These are phyloP conservation scores for Psammodynastes pulverulentus DNA, from an alignment of 2,113 vertebrate species.

Conservation along the genomic window DNA sequence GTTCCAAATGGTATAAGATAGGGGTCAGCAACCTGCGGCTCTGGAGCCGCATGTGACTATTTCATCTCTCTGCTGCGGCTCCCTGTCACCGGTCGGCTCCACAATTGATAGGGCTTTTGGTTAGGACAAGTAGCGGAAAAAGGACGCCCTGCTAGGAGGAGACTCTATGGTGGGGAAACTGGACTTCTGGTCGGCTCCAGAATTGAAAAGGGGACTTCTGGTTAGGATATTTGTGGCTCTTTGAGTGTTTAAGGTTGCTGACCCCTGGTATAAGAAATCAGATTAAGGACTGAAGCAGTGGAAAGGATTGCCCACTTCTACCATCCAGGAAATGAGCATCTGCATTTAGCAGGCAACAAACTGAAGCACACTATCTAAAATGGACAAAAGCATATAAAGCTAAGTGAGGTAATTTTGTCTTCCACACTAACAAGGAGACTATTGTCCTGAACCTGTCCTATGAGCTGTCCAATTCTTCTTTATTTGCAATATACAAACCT, in stretches of 20 bases:
- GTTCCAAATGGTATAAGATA: not conserved
- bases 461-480: not conserved
- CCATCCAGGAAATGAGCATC: not conserved
- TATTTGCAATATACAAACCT: not conserved
- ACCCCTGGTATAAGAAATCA: not conserved
- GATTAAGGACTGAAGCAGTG: not conserved
- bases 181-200: too few relatives aligned
- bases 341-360: not conserved
- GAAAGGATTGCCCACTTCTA: not conserved
- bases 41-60: too few relatives aligned
- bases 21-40: too few relatives aligned
- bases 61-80: too few relatives aligned
- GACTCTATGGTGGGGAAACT: too few relatives aligned
- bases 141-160: too few relatives aligned
- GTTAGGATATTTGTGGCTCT: too few relatives aligned
- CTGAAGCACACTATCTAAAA: not conserved
- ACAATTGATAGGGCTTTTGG: too few relatives aligned
- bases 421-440: not conserved
- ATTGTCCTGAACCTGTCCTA: not conserved
- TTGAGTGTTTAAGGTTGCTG: too few relatives aligned
- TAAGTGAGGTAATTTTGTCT: not conserved
- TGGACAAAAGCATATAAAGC: not conserved
- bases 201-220: too few relatives aligned
- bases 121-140: too few relatives aligned
- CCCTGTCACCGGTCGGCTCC: too few relatives aligned